Conservation (phyloP, 2,888 invertebrate genomes). For the Folsomia manolachei region DNA sequence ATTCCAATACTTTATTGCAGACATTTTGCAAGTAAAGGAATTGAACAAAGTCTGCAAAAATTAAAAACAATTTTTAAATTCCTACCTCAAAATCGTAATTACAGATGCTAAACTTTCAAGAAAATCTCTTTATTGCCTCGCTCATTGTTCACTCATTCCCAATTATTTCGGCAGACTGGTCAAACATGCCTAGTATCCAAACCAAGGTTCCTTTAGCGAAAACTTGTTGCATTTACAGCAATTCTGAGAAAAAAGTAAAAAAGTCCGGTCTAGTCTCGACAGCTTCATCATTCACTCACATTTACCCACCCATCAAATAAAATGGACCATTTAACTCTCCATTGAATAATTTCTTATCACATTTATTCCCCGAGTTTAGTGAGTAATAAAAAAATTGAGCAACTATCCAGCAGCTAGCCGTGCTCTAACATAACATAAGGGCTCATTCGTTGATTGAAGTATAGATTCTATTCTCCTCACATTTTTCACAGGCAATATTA, state of each 20-base stretch:
- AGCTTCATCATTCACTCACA: slow-evolving; percentile 23
- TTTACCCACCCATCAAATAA: slow-evolving; percentile 24
- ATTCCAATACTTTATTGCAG: too few species aligned
- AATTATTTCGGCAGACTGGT: too few species aligned
- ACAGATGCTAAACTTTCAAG: too few species aligned
- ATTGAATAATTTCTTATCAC: neutral
- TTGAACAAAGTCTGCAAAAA: neutral
- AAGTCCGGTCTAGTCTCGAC: too few species aligned
- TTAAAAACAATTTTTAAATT: neutral
- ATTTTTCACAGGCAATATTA: slow-evolving; percentile 37
- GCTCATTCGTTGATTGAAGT: neutral
- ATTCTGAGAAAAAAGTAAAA: too few species aligned
- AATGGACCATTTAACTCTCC: slow-evolving; percentile 5
- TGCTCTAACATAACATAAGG: neutral
- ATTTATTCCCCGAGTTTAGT: too few species aligned
- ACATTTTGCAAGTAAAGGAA: neutral
- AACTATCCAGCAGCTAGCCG: neutral
- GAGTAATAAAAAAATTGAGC: neutral
- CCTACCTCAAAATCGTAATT: too few species aligned
- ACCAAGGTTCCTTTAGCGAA: too few species aligned
- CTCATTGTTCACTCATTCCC: too few species aligned
- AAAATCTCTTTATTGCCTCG: too few species aligned
- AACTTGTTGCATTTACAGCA: too few species aligned
- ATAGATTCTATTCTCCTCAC: slow-evolving; percentile 9
- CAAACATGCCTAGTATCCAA: too few species aligned